Percentiles rank a stretch among this genome's conserved stretches.
Conservation (phyloP, 1,140 invertebrate species). For the Drosophila subpulchrella region DNA sequence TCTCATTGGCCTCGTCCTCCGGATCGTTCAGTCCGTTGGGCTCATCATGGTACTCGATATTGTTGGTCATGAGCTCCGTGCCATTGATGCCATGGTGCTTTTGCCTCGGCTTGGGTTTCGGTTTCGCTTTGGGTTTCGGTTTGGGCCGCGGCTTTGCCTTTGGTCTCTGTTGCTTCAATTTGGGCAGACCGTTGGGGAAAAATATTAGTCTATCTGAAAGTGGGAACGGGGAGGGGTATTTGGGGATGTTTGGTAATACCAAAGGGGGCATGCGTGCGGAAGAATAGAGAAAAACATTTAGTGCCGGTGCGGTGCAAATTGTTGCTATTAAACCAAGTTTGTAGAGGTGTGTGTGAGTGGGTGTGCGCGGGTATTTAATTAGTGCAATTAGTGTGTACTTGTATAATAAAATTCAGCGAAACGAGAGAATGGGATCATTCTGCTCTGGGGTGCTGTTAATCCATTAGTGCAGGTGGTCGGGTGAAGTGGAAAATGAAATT, state of each 20-base stretch:
- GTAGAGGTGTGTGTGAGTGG: slow-evolving; percentile 24
- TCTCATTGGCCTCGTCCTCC: slow-evolving; percentile 15
- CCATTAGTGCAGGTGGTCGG: slow-evolving; percentile 26
- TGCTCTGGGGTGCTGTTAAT: slow-evolving; percentile 43
- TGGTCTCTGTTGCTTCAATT: slow-evolving; percentile 61
- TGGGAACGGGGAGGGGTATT: slow-evolving; percentile 20
- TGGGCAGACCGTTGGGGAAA: slow-evolving; percentile 81
- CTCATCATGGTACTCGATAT: slow-evolving; percentile 72
- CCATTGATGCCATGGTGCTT: slow-evolving; percentile 46
- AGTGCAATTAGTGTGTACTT: slow-evolving; percentile 69
- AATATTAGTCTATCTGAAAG: slow-evolving; percentile 84
- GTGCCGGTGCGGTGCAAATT: slow-evolving; percentile 72
- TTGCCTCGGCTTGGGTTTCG: slow-evolving; percentile 28
- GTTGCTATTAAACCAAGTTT: slow-evolving; percentile 36
- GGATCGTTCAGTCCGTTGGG: slow-evolving; percentile 45
- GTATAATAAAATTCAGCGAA: slow-evolving; percentile 21
- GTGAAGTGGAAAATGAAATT: slow-evolving; percentile 52
- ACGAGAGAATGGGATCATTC: slow-evolving; percentile 13
- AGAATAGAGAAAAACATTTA: slow-evolving; percentile 65
- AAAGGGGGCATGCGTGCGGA: slow-evolving; percentile 48
- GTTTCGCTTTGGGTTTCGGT: slow-evolving; percentile 17
- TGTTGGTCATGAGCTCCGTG: slow-evolving; percentile 70
- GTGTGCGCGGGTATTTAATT: slow-evolving; percentile 62
- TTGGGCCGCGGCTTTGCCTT: slow-evolving; percentile 57
- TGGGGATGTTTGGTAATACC: slow-evolving; percentile 18